Conservation (phyloP, 2,113 vertebrate species). For the Suncus etruscus region DNA sequence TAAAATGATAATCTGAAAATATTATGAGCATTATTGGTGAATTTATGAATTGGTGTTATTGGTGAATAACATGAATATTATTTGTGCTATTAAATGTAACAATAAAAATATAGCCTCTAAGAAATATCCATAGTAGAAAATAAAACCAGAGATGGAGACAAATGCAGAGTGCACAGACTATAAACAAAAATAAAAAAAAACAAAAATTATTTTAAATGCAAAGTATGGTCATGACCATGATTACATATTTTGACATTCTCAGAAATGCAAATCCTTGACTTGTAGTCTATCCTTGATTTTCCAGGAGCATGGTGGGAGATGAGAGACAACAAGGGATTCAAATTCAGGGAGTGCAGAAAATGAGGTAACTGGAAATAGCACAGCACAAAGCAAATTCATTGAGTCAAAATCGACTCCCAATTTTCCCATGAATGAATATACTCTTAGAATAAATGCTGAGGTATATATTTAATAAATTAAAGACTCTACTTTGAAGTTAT, state of each 20-base stretch:
- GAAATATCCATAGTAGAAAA: neutral
- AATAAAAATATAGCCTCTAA: neutral
- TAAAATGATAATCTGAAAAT: slow-evolving; percentile 3
- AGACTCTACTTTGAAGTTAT: too few species aligned
- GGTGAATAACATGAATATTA: too few species aligned
- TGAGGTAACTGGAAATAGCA: neutral
- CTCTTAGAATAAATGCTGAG: neutral
- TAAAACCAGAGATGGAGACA: neutral
- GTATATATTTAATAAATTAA: neutral
- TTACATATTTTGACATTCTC: neutral
- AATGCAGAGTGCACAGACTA: neutral
- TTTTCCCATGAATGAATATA: too few species aligned
- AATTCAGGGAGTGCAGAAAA: neutral
- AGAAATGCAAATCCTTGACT: neutral
- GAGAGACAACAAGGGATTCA: neutral
- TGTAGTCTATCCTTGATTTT: neutral
- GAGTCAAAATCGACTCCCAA: neutral
- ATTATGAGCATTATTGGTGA: neutral
- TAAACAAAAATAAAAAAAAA: neutral
- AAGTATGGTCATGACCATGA: neutral
- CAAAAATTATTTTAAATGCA: neutral
- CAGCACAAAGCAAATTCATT: neutral
- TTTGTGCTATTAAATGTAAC: neutral
- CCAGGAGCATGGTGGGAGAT: neutral
- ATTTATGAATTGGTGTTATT: too few species aligned